Base-by-base conservation (phyloP, 2,113 vertebrate species). In the Scopus umbretta region DNA sequence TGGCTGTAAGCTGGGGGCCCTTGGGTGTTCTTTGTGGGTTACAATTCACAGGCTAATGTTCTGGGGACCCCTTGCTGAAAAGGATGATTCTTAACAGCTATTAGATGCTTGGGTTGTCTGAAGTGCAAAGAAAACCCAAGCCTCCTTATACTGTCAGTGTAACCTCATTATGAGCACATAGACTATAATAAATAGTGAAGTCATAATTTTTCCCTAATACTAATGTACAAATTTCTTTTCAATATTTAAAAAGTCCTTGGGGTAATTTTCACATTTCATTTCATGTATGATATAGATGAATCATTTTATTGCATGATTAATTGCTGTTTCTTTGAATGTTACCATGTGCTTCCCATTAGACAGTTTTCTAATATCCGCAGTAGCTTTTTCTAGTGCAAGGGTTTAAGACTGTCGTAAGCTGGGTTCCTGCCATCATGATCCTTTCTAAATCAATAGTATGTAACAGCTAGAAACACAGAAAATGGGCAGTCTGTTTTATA, bases 161-260 rank as follows among this genome's bases (percentile, higher is more conserved):
- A 79, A 80, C 14, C 18, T 76, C 36, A n/a, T 66, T 45, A 38
- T 6, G 30, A 92, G 7, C 21, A 42, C 32, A 13, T 2, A 42
- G 25, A 40, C 26, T 66, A 27, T 55, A 80, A 82, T 32, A 55
- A 86, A 40, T 2, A 67, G 13, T 8, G 11, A 90, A 90, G 36
- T 43, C 1, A 65, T 61, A 30, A 12, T 53, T 86, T 84, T 29
- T 11, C 32, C 30, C 27, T 86, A 43, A 59, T 59, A 36, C 20
- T 56, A 91, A 78, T 34, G 16, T 40, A 59, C 7, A 78, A 62
- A 16, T 49, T 92, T 88, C 4, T 74, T 91, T 71, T 74, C 43
- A 87, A 84, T 94, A 91, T 89, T 84, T 95, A 34, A 96, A 95
- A 84, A 49, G 13, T 49, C 61, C 34, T 84, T 81, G 52, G 38